Evolutionary conservation across 2,888 invertebrate species (phyloP).

Genomic region (Pterostichus niger): DNA sequence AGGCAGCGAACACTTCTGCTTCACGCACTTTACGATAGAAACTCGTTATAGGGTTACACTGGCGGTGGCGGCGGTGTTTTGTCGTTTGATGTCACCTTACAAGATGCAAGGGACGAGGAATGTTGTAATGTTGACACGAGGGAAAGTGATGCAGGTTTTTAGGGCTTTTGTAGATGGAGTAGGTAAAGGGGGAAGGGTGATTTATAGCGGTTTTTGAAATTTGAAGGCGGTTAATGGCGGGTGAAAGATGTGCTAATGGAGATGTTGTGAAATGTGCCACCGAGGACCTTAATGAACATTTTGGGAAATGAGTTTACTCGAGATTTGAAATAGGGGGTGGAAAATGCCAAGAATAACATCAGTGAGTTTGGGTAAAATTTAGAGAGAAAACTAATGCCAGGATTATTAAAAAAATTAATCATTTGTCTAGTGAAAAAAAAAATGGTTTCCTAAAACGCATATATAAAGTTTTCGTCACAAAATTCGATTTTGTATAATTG

Average conservation of each 20-base stretch:
- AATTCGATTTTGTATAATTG: too few relatives aligned
- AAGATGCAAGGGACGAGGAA: background rate
- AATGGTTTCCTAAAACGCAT: too few relatives aligned
- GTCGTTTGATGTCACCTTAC: constrained; percentile 16
- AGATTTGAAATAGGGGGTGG: too few relatives aligned
- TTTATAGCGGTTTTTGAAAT: constrained; percentile 34
- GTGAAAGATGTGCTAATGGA: constrained; percentile 14
- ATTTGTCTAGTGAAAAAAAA: too few relatives aligned
- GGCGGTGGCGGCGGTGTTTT: background rate
- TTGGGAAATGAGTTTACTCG: background rate
- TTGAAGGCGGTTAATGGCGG: constrained; percentile 12
- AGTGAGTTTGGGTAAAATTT: too few relatives aligned
- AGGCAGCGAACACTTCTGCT: constrained; percentile 13
- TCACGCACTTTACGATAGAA: constrained; percentile 39
- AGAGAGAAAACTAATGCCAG: too few relatives aligned
- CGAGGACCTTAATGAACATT: background rate
- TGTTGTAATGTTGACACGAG: constrained; percentile 21
- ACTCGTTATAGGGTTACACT: background rate
- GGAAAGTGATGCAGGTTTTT: constrained; percentile 22
- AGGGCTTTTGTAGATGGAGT: background rate
- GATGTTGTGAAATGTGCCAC: constrained; percentile 3
- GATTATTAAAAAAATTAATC: too few relatives aligned
- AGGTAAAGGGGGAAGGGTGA: background rate
- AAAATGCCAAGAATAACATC: too few relatives aligned
- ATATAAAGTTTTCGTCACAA: too few relatives aligned